Evolutionary conservation across 2,113 vertebrate species (phyloP).

Genomic region (Gobius niger): DNA sequence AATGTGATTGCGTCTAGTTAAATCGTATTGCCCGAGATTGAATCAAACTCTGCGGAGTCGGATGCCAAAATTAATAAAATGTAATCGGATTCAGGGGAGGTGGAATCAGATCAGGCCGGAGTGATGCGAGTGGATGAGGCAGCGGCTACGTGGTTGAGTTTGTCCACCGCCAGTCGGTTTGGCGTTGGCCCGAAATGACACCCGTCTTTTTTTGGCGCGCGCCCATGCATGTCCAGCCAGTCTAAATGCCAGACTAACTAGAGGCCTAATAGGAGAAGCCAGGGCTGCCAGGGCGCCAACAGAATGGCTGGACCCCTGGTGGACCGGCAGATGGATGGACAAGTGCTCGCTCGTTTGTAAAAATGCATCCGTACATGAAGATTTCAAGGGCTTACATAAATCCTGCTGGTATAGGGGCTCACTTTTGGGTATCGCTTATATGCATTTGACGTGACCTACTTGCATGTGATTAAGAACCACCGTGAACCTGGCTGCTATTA

Average conservation of each 20-base stretch:
- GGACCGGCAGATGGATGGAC: conserved; percentile 45
- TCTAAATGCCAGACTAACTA: conserved; percentile 63
- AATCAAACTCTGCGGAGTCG: conserved; percentile 60
- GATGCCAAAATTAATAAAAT: conserved; percentile 71
- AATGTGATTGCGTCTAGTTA: conserved; percentile 65
- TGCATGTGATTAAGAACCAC: conserved; percentile 37
- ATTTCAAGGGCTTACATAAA: background rate
- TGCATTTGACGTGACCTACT: conserved; percentile 45
- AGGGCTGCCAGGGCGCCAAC: conserved; percentile 48
- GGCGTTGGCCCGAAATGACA: conserved; percentile 40
- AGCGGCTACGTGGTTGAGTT: conserved; percentile 43
- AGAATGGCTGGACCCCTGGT: conserved; percentile 31
- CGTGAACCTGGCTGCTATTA: conserved; percentile 9
- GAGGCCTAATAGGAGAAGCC: conserved; percentile 57
- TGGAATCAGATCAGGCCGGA: conserved; percentile 59
- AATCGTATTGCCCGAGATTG: conserved; percentile 62
- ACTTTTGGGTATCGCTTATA: conserved; percentile 1
- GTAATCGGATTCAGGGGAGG: conserved; percentile 67
- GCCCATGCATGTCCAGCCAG: conserved; percentile 48
- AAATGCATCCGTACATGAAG: conserved; percentile 10
- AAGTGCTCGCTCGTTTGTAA: conserved; percentile 22
- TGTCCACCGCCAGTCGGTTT: conserved; percentile 26
- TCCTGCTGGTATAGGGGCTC: background rate
- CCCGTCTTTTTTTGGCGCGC: conserved; percentile 43
- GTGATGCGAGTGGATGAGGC: conserved; percentile 66